Evolutionary conservation across 2,888 invertebrate species (phyloP).

Genomic region (Cheilosia soror): DNA sequence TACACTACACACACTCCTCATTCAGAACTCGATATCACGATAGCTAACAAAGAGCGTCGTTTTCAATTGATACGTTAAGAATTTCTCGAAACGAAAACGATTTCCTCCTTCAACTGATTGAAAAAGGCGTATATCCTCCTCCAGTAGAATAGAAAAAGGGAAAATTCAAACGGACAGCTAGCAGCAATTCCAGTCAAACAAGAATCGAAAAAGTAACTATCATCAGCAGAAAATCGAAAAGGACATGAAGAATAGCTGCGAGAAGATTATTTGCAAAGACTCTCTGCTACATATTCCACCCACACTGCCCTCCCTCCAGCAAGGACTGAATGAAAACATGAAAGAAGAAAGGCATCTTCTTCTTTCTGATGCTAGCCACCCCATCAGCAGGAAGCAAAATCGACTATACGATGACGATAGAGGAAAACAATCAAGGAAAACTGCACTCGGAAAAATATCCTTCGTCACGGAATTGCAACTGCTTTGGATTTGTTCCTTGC

Average conservation of each 20-base stretch:
- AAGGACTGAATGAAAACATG: conserved; percentile 33
- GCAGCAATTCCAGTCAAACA: conserved; percentile 72
- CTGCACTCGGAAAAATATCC: conserved; percentile 74
- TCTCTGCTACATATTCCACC: conserved; percentile 15
- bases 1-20: conserved; percentile 36
- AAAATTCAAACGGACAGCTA: conserved; percentile 69
- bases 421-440: conserved; percentile 74
- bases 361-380: neutral
- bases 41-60: conserved; percentile 54
- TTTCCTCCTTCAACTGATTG: conserved; percentile 70
- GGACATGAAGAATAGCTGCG: conserved; percentile 73
- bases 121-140: conserved; percentile 68
- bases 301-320: conserved; percentile 18
- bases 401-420: conserved; percentile 49
- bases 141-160: conserved; percentile 34
- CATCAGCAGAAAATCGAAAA: conserved; percentile 75
- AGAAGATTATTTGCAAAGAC: conserved; percentile 70
- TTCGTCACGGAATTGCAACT: conserved; percentile 73
- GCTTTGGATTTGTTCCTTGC: conserved; percentile 58
- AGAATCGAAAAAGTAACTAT: conserved; percentile 75
- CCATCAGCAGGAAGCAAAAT: conserved; percentile 40
- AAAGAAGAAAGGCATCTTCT: neutral
- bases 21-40: conserved; percentile 20
- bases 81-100: conserved; percentile 58
- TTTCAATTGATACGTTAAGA: conserved; percentile 73